These are phyloP conservation scores for Branchinecta lindahli DNA, from an alignment of 1,140 invertebrate species.

Conservation along the genomic window DNA sequence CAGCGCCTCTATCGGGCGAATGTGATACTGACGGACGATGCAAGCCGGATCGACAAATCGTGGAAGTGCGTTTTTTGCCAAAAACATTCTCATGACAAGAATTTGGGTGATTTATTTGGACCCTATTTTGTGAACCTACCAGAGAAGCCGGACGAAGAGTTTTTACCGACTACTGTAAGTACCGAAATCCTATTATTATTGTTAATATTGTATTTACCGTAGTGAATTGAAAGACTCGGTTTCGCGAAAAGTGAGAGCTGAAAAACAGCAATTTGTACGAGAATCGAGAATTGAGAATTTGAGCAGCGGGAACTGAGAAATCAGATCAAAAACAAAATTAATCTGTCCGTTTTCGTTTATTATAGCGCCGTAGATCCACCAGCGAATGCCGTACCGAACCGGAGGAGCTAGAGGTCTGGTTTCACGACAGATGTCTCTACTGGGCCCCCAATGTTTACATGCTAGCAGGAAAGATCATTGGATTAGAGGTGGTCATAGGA, in stretches of 20 bases:
- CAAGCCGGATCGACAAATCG: neutral
- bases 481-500: neutral
- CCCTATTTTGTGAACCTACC: neutral
- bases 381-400: neutral
- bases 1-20: conserved; percentile 2
- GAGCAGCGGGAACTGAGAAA: no score
- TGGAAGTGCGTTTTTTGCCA: neutral
- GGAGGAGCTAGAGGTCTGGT: neutral
- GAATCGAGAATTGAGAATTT: no score
- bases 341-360: no score
- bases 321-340: no score
- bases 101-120: neutral
- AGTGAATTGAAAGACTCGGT: no score
- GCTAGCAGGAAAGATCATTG: neutral
- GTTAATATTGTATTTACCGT: no score
- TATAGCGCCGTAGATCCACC: neutral
- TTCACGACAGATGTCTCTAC: conserved; percentile 8
- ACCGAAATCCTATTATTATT: no score
- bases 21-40: neutral
- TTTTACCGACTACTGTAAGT: neutral
- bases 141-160: neutral
- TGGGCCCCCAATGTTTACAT: conserved; percentile 3
- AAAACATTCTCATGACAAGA: neutral
- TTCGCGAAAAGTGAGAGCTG: no score
- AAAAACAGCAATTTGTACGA: no score